Base-by-base conservation (phyloP, 92 coral and sea anemone species). In the Diadumene lineata region DNA sequence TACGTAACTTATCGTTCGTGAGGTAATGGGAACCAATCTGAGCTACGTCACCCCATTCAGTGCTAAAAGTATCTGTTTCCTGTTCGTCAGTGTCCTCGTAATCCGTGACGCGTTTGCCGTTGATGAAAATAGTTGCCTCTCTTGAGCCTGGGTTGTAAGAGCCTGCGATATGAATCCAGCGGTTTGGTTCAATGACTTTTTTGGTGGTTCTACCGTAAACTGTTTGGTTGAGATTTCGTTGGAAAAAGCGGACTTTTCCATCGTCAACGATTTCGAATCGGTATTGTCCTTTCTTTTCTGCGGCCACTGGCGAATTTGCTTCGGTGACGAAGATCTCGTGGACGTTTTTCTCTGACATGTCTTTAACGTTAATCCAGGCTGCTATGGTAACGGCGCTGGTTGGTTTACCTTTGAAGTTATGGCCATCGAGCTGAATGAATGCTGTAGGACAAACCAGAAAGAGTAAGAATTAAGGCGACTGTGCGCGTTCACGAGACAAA, bases 201-300 rank as follows among this genome's bases (percentile, higher is more conserved):
- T 84, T 79, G 17, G 97, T 91, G 7, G 90, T 82, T 69, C 81
- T 68, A 4, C 97, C 97, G 74, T 87, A 91, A 31, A 91, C 97
- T 11, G 85, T 82, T 79, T 91, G 87, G 56, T 82, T 88, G 64
- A 62, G 57, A 79, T 91, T 91, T 27, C 97, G 80, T 78, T 91
- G 97, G 88, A 91, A 91, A 75, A 91, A 91, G 1, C 92, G 97
- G 19, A 78, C 90, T 78, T 64, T 91, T 46, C 97, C 97, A 26
- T 79, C 57, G 50, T 85, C 88, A 0, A 90, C 62, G 66, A 91
- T 86, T 64, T 91, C 97, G 48, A 91, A 91, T 74, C 88, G 92
- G 57, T 91, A 91, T 90, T 91, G 93, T 18, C 90, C 90, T 62
- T 75, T 83, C 60, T 77, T 74, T 7, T 50, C 57, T 17, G 79